A percentile compares a stretch with the other conserved stretches of the same genome.
phyloP scores from a whole-genome alignment of 2,888 invertebrate species.

The Agriopis marginaria region DNA sequence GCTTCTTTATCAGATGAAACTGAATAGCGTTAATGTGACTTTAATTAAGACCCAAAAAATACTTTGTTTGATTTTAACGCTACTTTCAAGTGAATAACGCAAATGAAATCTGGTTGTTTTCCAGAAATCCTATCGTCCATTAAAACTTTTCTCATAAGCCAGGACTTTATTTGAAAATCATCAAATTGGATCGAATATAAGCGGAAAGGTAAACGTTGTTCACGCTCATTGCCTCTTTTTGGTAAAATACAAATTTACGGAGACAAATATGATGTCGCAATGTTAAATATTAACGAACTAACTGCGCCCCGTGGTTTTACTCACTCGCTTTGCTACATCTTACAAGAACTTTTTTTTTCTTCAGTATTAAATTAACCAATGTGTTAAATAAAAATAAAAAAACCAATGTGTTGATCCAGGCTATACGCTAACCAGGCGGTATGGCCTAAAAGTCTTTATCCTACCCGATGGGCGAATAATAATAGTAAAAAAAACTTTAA shows the following conservation, averaged over 20 bases:
- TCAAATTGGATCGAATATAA: constrained; percentile 10
- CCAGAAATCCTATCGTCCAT: constrained; percentile 5
- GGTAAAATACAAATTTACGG: constrained; percentile 6
- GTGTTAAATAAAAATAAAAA: no score
- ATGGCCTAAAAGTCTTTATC: no score
- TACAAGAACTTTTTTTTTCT: no score
- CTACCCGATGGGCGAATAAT: no score
- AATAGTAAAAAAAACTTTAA: no score
- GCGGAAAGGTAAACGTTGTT: constrained; percentile 13
- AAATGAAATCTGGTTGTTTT: constrained; percentile 9
- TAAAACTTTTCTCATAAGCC: constrained; percentile 18
- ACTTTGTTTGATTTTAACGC: no score
- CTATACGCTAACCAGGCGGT: no score
- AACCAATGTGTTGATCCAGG: no score
- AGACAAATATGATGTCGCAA: not conserved
- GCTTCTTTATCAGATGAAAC: not conserved
- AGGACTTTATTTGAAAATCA: constrained; percentile 19
- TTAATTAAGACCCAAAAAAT: not conserved
- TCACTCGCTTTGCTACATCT: not conserved
- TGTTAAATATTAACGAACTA: constrained; percentile 1
- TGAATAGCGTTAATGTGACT: not conserved
- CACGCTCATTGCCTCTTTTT: constrained; percentile 3
- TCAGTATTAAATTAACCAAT: no score
- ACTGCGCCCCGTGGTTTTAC: not conserved
- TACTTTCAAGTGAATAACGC: not conserved